A percentile compares a stretch with the other conserved stretches of the same genome.
Evolutionary conservation across 2,113 vertebrate genomes (phyloP).

Genomic region (Meleagris gallopavo): DNA sequence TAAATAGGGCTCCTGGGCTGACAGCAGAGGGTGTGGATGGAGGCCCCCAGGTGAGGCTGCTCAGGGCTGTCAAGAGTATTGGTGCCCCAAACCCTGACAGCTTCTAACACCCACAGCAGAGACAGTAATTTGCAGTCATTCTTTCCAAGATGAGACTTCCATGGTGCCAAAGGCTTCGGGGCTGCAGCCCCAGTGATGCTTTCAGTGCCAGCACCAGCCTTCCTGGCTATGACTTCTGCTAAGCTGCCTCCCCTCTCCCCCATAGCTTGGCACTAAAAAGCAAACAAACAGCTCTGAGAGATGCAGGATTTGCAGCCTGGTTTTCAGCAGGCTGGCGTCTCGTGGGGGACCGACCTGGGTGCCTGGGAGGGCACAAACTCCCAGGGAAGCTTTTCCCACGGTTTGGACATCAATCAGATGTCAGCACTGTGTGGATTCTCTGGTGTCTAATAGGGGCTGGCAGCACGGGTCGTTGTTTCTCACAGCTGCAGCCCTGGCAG

Average conservation of each 20-base stretch:
- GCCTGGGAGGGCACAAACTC: neutral
- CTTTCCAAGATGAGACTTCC: neutral
- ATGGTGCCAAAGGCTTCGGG: neutral
- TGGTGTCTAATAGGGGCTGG: constrained; percentile 15
- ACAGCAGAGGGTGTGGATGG: neutral
- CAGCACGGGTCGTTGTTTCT: constrained; percentile 5
- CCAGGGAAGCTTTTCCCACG: constrained; percentile 52
- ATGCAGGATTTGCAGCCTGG: neutral
- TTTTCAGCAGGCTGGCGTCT: neutral
- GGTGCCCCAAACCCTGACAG: neutral
- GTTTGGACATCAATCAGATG: constrained; percentile 5
- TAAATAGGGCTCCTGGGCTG: neutral
- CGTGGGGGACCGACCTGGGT: neutral
- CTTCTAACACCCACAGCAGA: neutral
- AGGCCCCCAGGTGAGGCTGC: neutral
- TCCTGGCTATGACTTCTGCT: neutral
- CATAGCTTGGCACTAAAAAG: neutral
- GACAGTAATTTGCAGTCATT: neutral
- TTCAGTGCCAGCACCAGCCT: neutral
- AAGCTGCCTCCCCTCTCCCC: neutral
- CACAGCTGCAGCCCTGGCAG: neutral
- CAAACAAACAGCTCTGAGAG: neutral
- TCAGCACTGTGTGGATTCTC: neutral
- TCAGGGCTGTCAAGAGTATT: neutral
- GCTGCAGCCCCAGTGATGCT: neutral